Base-by-base conservation (phyloP, 2,113 vertebrate genomes). In the Protomyctophum bolini region DNA sequence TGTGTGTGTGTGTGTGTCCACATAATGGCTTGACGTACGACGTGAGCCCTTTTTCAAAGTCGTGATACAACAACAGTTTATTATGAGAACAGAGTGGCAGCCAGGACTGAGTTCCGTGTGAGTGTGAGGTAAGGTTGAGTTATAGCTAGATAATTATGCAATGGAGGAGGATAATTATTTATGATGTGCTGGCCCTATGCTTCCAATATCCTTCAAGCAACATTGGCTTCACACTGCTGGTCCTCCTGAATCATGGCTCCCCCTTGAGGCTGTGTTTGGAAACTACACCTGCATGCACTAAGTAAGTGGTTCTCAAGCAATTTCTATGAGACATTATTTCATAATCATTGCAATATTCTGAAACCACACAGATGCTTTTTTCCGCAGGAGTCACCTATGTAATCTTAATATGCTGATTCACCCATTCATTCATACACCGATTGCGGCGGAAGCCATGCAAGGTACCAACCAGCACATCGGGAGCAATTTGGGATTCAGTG, bases 251-350 rank as follows among this genome's bases (percentile, higher is more conserved):
- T 63, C 57, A 21, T 45, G 73, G 79, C 89, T 63, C 89, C 86
- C 89, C 72, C 89, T 90, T 71, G 77, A 73, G 89, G 29, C 6
- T 0, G 11, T n/a, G 48, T 58, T 54, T 52, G 49, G 21, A 15
- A 64, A 85, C 70, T 82, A 70, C 85, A 81, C 3, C 10, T 7
- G 55, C 28, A 46, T 67, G 56, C 10, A 75, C 7, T 6, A 21
- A 41, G 33, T 62, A 45, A 49, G 58, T 50, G 59, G 11, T 8
- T 51, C 50, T 51, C 70, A 75, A 14, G 41, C 2, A 0, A 14
- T 57, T 74, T 68, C 70, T 69, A 71, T 68, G 76, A 60, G 72
- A 58, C 63, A 51, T 76, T 15, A 78, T 15, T 49, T 68, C 64
- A 70, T 59, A 59, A 64, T 10, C 51, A 51, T 8, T 15, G 48